A percentile compares a stretch with the other conserved stretches of the same genome.
Evolutionary conservation across 2,797 vertebrate genomes (phyloP).

Genomic region (Parambassis ranga): DNA sequence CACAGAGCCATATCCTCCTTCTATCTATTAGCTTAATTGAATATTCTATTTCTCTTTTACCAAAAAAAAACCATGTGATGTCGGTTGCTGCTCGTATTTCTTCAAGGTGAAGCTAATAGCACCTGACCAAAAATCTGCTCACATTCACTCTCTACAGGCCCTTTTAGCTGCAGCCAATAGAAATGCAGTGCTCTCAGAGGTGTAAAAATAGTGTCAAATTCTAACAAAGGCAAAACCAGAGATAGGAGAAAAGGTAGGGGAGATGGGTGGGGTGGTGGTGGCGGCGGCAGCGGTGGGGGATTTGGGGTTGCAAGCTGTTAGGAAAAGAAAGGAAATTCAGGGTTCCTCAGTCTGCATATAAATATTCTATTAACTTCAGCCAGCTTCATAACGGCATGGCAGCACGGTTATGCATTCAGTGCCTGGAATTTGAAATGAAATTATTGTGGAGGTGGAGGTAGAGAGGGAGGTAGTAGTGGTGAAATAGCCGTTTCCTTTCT

Average conservation of each 20-base stretch:
- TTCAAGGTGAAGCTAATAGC: slow-evolving; percentile 35
- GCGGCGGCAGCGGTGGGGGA: too few species aligned
- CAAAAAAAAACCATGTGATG: slow-evolving; percentile 3
- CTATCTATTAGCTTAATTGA: slow-evolving; percentile 50
- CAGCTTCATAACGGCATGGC: slow-evolving; percentile 68
- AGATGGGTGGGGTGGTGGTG: background rate
- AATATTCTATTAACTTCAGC: slow-evolving; percentile 84
- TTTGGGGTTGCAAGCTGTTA: slow-evolving; percentile 24
- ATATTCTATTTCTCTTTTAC: slow-evolving; percentile 26
- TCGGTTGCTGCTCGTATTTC: slow-evolving; percentile 11
- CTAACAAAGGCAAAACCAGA: slow-evolving; percentile 68
- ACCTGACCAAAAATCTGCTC: slow-evolving; percentile 32
- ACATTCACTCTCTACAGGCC: slow-evolving; percentile 14
- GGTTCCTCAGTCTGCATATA: slow-evolving; percentile 74
- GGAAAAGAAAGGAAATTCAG: slow-evolving; percentile 65
- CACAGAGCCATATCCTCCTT: background rate
- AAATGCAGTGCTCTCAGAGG: slow-evolving; percentile 47
- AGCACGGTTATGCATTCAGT: slow-evolving; percentile 72
- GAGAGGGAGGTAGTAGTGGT: slow-evolving; percentile 34
- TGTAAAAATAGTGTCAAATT: slow-evolving; percentile 69
- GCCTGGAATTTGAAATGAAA: slow-evolving; percentile 81
- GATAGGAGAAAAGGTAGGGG: slow-evolving; percentile 26
- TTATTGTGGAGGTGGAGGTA: slow-evolving; percentile 65
- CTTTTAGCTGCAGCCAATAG: slow-evolving; percentile 40
- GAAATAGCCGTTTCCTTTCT: slow-evolving; percentile 77